Conservation (phyloP, 1,140 invertebrate genomes). For the Sesamia nonagrioides region DNA sequence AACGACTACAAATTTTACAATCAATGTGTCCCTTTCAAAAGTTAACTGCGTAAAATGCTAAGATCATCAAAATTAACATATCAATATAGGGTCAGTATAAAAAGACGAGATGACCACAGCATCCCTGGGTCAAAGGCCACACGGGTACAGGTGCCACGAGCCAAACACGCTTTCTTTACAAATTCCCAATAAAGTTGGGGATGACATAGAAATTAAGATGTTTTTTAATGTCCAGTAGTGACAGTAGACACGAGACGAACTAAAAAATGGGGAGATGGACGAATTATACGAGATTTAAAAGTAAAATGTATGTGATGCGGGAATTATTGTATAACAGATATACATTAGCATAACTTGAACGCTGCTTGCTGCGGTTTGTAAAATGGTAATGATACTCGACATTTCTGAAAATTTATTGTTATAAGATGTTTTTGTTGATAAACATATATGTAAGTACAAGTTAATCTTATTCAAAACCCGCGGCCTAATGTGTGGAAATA, state of each 20-base stretch:
- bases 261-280: slow-evolving; percentile 47
- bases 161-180: slow-evolving; percentile 47
- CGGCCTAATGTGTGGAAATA: no score
- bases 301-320: slow-evolving; percentile 37
- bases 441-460: background rate
- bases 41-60: slow-evolving; percentile 22
- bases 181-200: slow-evolving; percentile 40
- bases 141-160: slow-evolving; percentile 38
- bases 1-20: slow-evolving; percentile 36
- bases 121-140: slow-evolving; percentile 46
- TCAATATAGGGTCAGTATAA: slow-evolving; percentile 39
- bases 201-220: slow-evolving; percentile 48
- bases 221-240: slow-evolving; percentile 50
- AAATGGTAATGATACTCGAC: slow-evolving; percentile 38
- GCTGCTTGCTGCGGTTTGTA: slow-evolving; percentile 17
- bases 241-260: slow-evolving; percentile 29
- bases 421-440: background rate
- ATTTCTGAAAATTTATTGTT: slow-evolving; percentile 33
- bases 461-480: slow-evolving; percentile 1
- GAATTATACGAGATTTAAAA: slow-evolving; percentile 40
- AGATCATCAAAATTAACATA: slow-evolving; percentile 45
- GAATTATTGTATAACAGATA: slow-evolving; percentile 22
- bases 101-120: slow-evolving; percentile 44
- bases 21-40: slow-evolving; percentile 13
- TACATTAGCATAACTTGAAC: slow-evolving; percentile 39